These are phyloP conservation scores for Phoebastria nigripes DNA, from an alignment of 2,797 vertebrate species.

Conservation along the genomic window DNA sequence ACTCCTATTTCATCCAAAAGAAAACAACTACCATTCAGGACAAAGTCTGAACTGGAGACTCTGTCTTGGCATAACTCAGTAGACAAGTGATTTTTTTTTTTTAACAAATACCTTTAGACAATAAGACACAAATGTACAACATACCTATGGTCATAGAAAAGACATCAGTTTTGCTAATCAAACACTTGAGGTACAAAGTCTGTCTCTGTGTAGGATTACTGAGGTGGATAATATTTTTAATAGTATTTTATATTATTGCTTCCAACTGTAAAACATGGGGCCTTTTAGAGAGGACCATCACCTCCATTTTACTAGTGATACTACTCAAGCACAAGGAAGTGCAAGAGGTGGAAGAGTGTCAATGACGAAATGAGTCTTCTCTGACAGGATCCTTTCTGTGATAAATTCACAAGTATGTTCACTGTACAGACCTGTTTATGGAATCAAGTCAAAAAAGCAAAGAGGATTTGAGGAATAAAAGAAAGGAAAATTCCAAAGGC, in stretches of 20 bases:
- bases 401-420: not conserved
- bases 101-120: not conserved
- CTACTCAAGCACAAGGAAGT: not conserved
- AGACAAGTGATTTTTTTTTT: not conserved
- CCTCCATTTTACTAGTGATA: not conserved
- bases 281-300: not conserved
- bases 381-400: not conserved
- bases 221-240: not conserved
- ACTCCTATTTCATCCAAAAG: not conserved
- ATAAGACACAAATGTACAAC: not conserved
- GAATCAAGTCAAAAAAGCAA: not conserved
- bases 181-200: not conserved
- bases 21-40: not conserved
- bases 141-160: not conserved
- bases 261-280: not conserved
- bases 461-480: not conserved
- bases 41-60: not conserved
- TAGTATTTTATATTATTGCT: not conserved
- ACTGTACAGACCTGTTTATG: not conserved
- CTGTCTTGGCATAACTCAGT: not conserved
- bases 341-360: not conserved
- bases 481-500: not conserved
- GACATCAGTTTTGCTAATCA: not conserved
- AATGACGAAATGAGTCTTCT: not conserved
- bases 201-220: not conserved